A percentile compares a stretch with the other conserved stretches of the same genome.
phyloP scores from a whole-genome alignment of 2,113 vertebrate species.

The Chrysemys picta region DNA sequence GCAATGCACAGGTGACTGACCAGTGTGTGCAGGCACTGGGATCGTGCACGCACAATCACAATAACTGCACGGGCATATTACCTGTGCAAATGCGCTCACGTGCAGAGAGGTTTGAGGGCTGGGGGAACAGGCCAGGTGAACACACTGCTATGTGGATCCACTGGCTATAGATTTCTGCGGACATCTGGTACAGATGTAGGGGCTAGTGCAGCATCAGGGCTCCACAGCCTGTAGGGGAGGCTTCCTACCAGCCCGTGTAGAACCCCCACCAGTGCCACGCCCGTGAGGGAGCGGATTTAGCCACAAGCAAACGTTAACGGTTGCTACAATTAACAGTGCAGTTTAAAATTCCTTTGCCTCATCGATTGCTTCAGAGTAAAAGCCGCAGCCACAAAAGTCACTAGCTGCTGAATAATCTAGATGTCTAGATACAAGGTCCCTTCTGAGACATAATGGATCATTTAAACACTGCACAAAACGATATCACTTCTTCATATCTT shows the following conservation, averaged over 20 bases:
- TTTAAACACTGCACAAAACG: conserved; percentile 5
- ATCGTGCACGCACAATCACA: accelerated
- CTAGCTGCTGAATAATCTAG: conserved; percentile 7
- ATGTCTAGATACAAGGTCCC: neutral
- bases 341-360: conserved; percentile 19
- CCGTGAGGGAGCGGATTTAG: neutral
- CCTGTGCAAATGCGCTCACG: neutral
- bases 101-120: accelerated
- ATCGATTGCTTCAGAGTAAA: neutral
- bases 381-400: neutral
- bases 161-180: accelerated
- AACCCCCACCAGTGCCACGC: neutral
- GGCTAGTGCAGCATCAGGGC: accelerated
- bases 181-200: accelerated
- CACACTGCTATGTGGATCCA: accelerated
- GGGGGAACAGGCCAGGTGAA: neutral
- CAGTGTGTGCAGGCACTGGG: neutral
- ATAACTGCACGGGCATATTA: neutral
- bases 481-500: conserved; percentile 23
- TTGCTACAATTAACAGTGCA: neutral
- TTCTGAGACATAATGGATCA: conserved; percentile 37
- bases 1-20: neutral
- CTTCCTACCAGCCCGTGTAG: neutral
- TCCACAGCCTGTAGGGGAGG: accelerated
- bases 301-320: neutral